A percentile compares a stretch with the other conserved stretches of the same genome.
Evolutionary conservation across 2,113 vertebrate species (phyloP).

Genomic region (Acanthisitta chloris): DNA sequence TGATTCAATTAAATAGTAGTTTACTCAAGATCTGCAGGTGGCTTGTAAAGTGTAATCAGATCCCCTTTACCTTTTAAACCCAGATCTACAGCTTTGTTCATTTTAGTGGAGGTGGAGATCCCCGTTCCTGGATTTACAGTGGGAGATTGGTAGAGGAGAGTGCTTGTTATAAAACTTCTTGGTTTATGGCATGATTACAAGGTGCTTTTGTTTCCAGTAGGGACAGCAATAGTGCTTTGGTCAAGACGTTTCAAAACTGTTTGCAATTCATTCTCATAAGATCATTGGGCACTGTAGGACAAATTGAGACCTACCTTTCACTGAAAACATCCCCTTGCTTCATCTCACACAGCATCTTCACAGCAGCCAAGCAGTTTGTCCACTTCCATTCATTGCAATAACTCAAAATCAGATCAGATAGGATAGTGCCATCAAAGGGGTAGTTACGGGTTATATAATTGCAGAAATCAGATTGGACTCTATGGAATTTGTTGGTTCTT

Average conservation of each 20-base stretch:
- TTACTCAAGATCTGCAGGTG: constrained; percentile 40
- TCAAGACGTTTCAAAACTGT: constrained; percentile 6
- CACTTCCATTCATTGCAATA: not conserved
- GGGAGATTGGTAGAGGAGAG: not conserved
- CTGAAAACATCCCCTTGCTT: not conserved
- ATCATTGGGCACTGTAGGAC: not conserved
- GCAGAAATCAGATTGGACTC: not conserved
- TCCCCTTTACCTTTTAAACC: constrained; percentile 33
- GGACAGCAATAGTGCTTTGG: not conserved
- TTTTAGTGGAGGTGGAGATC: not conserved
- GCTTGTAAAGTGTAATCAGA: constrained; percentile 56
- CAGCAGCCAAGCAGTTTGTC: not conserved
- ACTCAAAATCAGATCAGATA: not conserved
- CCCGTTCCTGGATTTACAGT: not conserved
- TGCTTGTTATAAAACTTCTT: not conserved
- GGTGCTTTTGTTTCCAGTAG: constrained; percentile 36
- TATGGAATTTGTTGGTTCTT: not conserved
- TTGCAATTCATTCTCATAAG: not conserved
- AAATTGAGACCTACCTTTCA: constrained; percentile 5
- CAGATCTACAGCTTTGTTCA: constrained; percentile 10
- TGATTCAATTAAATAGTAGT: constrained; percentile 31
- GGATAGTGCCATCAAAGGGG: not conserved
- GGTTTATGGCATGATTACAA: not conserved
- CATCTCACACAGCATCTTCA: not conserved
- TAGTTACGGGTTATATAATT: not conserved